Conservation (phyloP, 2,797 vertebrate species). For the Alauda arvensis region DNA sequence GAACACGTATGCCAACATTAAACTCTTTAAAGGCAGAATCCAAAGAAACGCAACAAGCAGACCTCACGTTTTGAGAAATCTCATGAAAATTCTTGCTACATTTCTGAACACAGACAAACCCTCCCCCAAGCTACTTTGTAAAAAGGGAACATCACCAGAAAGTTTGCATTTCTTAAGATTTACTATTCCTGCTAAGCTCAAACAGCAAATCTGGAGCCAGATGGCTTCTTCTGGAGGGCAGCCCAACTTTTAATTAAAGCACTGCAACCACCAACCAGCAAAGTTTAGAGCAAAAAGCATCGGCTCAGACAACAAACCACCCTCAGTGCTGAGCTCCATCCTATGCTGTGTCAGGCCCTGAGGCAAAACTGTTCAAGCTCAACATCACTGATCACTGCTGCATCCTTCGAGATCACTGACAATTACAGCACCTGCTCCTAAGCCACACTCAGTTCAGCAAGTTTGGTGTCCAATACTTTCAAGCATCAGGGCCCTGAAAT, state of each 20-base stretch:
- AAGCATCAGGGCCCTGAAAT: neutral
- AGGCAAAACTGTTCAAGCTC: neutral
- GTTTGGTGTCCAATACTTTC: neutral
- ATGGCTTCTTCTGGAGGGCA: neutral
- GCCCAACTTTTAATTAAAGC: neutral
- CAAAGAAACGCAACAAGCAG: neutral
- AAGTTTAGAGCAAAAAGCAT: neutral
- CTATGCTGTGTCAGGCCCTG: neutral
- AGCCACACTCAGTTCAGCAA: neutral
- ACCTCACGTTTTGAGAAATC: neutral
- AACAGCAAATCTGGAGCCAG: neutral
- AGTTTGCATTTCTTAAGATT: neutral
- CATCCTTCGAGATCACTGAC: neutral
- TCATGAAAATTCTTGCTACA: neutral
- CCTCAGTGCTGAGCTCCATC: neutral
- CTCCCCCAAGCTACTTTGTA: neutral
- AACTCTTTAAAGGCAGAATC: neutral
- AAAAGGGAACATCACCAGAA: neutral
- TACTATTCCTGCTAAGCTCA: neutral
- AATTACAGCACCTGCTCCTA: neutral
- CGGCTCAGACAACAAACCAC: neutral
- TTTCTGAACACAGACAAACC: neutral
- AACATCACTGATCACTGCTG: neutral
- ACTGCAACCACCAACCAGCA: neutral
- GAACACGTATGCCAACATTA: fast-evolving